Conservation (phyloP, 2,113 vertebrate genomes). For the Glaucidium brasilianum region DNA sequence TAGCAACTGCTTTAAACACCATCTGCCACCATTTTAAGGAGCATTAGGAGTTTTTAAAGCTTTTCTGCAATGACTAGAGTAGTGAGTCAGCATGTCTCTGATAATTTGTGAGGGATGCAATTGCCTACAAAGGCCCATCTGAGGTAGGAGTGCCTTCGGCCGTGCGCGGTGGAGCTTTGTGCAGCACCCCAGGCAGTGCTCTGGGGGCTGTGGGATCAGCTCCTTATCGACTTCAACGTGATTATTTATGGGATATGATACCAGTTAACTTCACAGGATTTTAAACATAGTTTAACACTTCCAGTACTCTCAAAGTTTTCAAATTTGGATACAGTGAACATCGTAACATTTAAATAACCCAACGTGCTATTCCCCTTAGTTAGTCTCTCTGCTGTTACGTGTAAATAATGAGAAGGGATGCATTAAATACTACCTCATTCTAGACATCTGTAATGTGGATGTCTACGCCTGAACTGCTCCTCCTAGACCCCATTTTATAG, state of each 20-base stretch:
- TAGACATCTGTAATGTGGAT: neutral
- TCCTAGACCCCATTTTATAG: neutral
- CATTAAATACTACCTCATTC: constrained; percentile 9
- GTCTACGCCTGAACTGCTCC: neutral
- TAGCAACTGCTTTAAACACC: neutral
- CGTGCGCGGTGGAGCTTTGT: neutral
- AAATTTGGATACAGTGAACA: neutral
- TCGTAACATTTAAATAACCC: neutral
- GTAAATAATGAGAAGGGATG: constrained; percentile 47
- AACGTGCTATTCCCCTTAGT: neutral
- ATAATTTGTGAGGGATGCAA: neutral
- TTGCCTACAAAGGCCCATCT: neutral
- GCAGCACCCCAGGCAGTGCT: neutral
- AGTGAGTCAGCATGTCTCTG: neutral
- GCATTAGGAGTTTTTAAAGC: neutral
- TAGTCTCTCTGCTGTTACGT: neutral
- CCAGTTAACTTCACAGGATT: neutral
- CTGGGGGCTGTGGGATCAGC: neutral
- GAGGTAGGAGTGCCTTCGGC: neutral
- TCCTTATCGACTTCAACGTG: neutral
- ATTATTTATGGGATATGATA: neutral
- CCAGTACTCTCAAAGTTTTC: neutral
- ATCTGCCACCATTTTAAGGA: neutral
- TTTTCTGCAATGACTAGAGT: neutral
- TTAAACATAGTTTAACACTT: neutral